Evolutionary conservation across 1,140 invertebrate genomes (phyloP), one percentile per base, ranked within the genome.

Genomic region (Popillia japonica): DNA sequence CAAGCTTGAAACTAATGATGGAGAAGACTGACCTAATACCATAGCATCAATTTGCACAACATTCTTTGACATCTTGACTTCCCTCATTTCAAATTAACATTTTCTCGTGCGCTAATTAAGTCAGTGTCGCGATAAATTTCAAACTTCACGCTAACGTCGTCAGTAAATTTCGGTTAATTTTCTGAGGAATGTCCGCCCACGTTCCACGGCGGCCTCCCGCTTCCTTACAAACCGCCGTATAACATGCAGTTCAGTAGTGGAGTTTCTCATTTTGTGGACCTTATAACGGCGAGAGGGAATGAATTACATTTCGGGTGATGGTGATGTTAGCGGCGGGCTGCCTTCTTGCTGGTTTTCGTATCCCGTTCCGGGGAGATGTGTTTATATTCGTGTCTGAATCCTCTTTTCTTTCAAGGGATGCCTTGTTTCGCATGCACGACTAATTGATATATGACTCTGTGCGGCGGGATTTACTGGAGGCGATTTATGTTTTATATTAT

Each of bases 81-180:
- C 44, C 44, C 44, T 48, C 11, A n/a, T 48, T n/a, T n/a, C 44
- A 48, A 48, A 48, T 48, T 48, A 48, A 48, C 44, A 48, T 48
- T 48, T 48, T 11, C 8, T n/a, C 44, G 44, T n/a, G 44, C 44
- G 44, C 44, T 48, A 48, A 48, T 48, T 48, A 48, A 48, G 44
- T 48, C 44, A 48, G 11, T 48, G 44, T 48, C 44, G 44, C 44
- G 44, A 48, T 48, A 48, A 48, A 48, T 48, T 48, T 48, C 44
- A 48, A 48, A 48, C 44, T 48, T 48, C 44, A 48, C 44, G 44
- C 44, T 48, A 48, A 48, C 44, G 44, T n/a, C 44, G 44, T 48
- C 44, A 48, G 11, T 48, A 48, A 48, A 48, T 48, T 48, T n/a
- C 44, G 44, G 44, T 48, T 48, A 48, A 48, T 48, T 48, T 48